These are phyloP conservation scores for Brienomyrus longianalis DNA, from an alignment of 2,113 vertebrate genomes.

Conservation along the genomic window DNA sequence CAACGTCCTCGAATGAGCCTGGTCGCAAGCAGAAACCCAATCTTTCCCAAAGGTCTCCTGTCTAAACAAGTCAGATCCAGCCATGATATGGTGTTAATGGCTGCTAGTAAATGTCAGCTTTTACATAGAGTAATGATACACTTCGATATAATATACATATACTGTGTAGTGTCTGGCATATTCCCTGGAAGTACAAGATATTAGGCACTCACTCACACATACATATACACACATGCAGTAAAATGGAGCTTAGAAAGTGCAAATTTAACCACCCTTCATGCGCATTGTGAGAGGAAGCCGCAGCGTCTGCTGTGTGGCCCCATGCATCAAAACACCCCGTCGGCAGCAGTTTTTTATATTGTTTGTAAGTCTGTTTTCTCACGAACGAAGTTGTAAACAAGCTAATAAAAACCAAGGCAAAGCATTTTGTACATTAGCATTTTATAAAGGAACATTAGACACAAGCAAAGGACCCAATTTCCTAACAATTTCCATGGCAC, in stretches of 20 bases:
- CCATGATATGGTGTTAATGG: background rate
- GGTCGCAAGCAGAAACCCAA: background rate
- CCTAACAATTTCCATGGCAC: background rate
- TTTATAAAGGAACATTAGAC: background rate
- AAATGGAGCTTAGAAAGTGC: background rate
- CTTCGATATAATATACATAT: background rate
- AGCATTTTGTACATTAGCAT: background rate
- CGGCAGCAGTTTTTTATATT: background rate
- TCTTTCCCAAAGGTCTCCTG: background rate
- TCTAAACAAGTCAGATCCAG: background rate
- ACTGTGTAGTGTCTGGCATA: background rate
- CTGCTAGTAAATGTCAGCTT: background rate
- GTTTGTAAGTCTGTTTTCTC: background rate
- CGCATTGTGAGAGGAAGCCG: background rate
- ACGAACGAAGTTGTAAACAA: background rate
- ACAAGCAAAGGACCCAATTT: background rate
- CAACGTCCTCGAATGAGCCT: background rate
- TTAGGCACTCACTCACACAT: background rate
- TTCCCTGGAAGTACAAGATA: background rate
- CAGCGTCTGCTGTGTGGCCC: background rate
- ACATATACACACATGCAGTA: background rate
- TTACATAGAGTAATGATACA: conserved; percentile 6
- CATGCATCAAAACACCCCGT: background rate
- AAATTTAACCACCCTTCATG: background rate
- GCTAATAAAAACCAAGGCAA: background rate